Evolutionary conservation across 2,888 invertebrate genomes (phyloP), one percentile per base, ranked within the genome.

Genomic region (Altica lythri): DNA sequence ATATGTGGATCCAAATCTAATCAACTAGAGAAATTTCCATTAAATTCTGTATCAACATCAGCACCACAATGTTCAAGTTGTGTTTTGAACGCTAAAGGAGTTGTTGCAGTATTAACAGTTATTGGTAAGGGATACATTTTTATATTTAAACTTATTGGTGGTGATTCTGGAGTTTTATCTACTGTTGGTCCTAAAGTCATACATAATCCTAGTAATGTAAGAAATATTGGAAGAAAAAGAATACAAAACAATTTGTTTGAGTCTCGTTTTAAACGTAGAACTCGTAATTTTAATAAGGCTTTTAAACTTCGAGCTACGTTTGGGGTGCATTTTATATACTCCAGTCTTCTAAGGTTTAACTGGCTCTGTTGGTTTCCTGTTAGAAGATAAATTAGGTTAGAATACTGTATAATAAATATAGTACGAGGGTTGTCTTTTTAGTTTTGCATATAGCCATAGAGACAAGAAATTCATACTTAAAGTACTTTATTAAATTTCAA

Each of bases 181-280:
- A 84, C 82, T 22, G 83, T 22, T 4, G 30, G 30, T 49, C 42
- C 49, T 32, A 40, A 12, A 57, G 80, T 80, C 19, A 75, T 77
- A 69, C 86, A 87, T 14, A 89, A 80, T 5, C 88, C 88, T 10
- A 86, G 73, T 0, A 85, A 86, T 49, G 88, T 85, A 53, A 88
- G 81, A 35, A 80, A 81, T 2, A 89, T 79, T 1, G 89, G 89
- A 71, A 89, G 79, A 44, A 88, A 78, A 58, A 90, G 83, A 80
- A 88, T 86, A 64, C 89, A 86, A 66, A 88, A 88, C 1, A 90
- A 76, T 68, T 88, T 84, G 74, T 88, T 87, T 1, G 71, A 45
- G 49, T 72, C 88, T 18, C 88, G 77, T 58, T 86, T 79, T 77
- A 89, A 80, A 53, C 88, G 77, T 34, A 87, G 77, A 0, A 83